Conservation (phyloP, 2,113 vertebrate species). For the Meleagris gallopavo region DNA sequence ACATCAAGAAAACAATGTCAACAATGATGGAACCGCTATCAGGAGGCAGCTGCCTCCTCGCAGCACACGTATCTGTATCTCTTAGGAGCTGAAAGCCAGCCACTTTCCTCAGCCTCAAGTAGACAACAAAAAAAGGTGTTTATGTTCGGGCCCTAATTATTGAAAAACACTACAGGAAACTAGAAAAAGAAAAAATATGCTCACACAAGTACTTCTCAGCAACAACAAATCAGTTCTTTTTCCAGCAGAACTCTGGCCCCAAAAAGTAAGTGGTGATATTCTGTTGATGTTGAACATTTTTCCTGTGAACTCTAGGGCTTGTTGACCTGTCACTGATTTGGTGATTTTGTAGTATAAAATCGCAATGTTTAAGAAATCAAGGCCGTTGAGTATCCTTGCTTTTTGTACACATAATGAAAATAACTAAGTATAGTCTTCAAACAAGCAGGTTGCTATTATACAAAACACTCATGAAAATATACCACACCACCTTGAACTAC, state of each 20-base stretch:
- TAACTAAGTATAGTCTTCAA: background rate
- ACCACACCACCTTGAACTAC: background rate
- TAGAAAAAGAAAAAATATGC: background rate
- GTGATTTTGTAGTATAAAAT: background rate
- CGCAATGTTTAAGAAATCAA: background rate
- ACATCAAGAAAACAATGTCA: background rate
- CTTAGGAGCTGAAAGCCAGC: background rate
- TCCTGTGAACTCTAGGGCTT: background rate
- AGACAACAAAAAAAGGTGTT: background rate
- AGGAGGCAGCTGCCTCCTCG: background rate
- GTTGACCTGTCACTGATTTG: background rate
- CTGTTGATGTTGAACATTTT: background rate
- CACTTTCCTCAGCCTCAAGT: background rate
- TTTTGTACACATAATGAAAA: background rate
- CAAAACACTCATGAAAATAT: background rate
- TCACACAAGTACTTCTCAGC: background rate
- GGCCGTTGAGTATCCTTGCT: background rate
- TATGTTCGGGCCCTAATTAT: background rate
- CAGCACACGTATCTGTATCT: rapidly evolving
- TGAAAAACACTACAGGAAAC: background rate
- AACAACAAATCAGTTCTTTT: background rate
- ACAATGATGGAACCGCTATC: background rate
- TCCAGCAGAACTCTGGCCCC: background rate
- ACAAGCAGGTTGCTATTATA: background rate
- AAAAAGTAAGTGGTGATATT: background rate